Evolutionary conservation across 2,113 vertebrate genomes (phyloP), one percentile per base, ranked within the genome.

Genomic region (Corythoichthys intestinalis): DNA sequence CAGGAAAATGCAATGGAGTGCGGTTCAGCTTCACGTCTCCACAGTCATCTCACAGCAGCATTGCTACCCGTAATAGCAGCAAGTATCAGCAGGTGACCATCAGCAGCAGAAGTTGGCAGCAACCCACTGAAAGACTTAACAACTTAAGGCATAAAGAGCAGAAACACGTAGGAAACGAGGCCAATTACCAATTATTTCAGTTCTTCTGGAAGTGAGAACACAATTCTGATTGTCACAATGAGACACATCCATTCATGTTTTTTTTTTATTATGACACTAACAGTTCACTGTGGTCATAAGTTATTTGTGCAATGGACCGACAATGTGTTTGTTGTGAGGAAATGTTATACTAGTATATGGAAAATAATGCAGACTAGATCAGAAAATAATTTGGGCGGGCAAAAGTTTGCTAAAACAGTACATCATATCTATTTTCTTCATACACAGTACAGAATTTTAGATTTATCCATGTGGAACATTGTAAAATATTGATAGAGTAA

Each of bases 1-100:
- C 73, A 98, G 96, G 96, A 98, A 87, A 98, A 98, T 54, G 95
- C 96, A 13, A 94, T 96, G 92, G 95, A 98, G 80, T 98, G 96
- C 69, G 96, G 96, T 4, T 94, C 93, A 44, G 95, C 92, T 0
- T 82, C 85, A 12, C 80, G 90, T 64, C 89, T 96, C 58, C 88
- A 77, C 65, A 79, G 92, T 80, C 76, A 82, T 73, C 66, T 83
- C 20, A 72, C 85, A 58, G 90, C 91, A 68, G 58, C 90, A 65
- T 73, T 94, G 83, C 86, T 94, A 69, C 86, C 93, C 65, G 87
- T 96, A 82, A 71, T 96, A 65, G 72, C 83, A 81, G 82, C 35
- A 0, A 75, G 92, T 78, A 84, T 94, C 87, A 93, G 90, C 83
- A 98, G 95, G 95, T 98, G 95, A 98, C 96, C 91, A 73, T 76